Base-by-base conservation (phyloP, 2,888 invertebrate species). In the Opisthograptis luteolata region DNA sequence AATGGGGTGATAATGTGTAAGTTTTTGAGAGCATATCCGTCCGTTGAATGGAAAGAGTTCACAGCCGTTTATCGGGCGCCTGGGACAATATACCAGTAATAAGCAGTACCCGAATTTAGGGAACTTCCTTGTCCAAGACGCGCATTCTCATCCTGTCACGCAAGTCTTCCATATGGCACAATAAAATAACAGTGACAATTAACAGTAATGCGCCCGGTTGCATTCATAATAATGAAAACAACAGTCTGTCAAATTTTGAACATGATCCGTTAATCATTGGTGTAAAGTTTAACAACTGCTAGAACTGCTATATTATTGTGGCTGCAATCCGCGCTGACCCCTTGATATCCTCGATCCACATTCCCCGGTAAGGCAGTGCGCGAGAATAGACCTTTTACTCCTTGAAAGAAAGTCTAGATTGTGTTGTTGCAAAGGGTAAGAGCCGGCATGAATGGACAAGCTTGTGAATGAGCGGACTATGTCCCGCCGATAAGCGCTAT, bases 391-490 rank as follows among this genome's bases (percentile, higher is more conserved):
- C 81, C 70, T 71, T 83, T 73, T 51, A 25, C 3, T 9, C 30
- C n/a, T 49, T 45, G 55, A 66, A 66, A 73, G 82, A 87, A 73
- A 70, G 81, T 66, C 59, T 62, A 81, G 51, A 75, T 79, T 82
- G 55, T 69, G 47, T 47, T 55, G 73, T 47, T 34, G 20, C 19
- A 7, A 34, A 46, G 58, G 60, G 63, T 70, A 70, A 73, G 69
- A 77, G 76, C 83, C 76, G 79, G 81, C 81, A 88, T 89, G 89
- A 89, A 90, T 90, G 89, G 82, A 81, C 75, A 78, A 76, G 81
- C 84, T 88, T 86, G 83, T 90, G 89, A 90, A 90, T 90, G 89
- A 87, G 79, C 81, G 89, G 89, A 89, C 89, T 89, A 83, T 88
- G 89, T 87, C 88, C 89, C 86, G 76, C 76, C 78, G 89, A 89